Evolutionary conservation across 2,113 vertebrate species (phyloP).

Genomic region (Mungos mungo): DNA sequence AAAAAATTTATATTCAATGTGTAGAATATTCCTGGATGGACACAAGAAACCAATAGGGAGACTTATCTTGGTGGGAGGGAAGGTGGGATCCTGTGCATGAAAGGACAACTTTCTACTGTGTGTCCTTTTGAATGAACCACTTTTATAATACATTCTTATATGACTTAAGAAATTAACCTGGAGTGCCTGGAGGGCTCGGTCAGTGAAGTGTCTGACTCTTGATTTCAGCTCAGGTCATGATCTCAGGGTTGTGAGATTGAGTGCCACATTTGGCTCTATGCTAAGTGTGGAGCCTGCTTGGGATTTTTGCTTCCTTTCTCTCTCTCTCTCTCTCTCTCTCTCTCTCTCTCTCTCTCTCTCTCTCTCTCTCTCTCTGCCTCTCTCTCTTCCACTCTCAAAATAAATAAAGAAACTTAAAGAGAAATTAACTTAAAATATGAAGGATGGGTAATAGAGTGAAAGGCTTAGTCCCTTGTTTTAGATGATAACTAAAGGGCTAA

Average conservation of each 20-base stretch:
- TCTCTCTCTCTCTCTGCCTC: no score
- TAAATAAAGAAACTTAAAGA: no score
- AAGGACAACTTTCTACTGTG: background rate
- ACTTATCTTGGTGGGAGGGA: accelerated
- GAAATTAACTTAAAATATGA: background rate
- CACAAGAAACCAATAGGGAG: background rate
- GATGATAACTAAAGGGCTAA: background rate
- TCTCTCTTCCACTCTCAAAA: no score
- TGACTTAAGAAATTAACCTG: background rate
- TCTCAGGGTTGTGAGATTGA: no score
- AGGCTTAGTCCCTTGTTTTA: background rate
- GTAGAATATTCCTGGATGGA: background rate
- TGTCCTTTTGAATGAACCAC: background rate
- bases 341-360: no score
- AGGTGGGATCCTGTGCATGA: background rate
- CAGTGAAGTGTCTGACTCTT: no score
- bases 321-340: no score
- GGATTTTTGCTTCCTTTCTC: no score
- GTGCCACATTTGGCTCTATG: no score
- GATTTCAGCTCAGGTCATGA: no score
- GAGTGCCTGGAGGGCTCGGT: no score
- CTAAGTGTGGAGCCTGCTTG: no score
- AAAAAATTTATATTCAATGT: background rate
- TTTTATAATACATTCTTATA: background rate
- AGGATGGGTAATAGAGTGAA: background rate